phyloP scores from a whole-genome alignment of 2,113 vertebrate genomes.

The Callorhinus ursinus region DNA sequence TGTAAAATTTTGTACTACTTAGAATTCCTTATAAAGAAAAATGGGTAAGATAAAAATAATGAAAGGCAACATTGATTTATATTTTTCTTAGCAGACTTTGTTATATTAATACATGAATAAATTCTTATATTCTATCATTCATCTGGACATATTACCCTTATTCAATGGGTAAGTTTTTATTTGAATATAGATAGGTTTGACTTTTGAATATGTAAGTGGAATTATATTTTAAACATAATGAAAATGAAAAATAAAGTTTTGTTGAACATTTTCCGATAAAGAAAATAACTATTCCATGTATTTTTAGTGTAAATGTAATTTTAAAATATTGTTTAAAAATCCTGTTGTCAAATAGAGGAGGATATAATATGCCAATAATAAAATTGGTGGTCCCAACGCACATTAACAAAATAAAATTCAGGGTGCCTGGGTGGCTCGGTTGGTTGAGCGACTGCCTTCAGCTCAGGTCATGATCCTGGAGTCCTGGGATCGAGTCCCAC shows the following conservation, averaged over 20 bases:
- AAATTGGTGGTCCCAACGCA: too few species aligned
- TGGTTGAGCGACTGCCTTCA: too few species aligned
- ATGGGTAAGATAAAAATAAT: conserved; percentile 1
- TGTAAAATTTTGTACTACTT: neutral
- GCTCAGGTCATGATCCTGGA: too few species aligned
- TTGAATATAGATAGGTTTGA: neutral
- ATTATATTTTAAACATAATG: neutral
- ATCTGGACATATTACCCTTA: neutral
- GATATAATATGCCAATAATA: neutral
- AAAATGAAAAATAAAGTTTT: neutral
- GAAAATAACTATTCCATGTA: neutral
- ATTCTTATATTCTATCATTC: neutral
- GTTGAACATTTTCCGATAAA: neutral
- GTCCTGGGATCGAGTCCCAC: too few species aligned
- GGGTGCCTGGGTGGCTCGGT: too few species aligned
- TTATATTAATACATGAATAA: neutral
- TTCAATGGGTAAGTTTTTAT: neutral
- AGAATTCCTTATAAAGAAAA: conserved; percentile 1
- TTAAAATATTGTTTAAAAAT: neutral
- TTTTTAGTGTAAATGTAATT: neutral
- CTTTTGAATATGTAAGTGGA: neutral
- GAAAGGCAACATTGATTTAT: neutral
- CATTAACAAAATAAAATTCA: too few species aligned
- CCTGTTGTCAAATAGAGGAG: neutral
- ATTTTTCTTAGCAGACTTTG: neutral